A percentile compares a stretch with the other conserved stretches of the same genome.
Evolutionary conservation across 2,113 vertebrate species (phyloP).

Genomic region (Crotalus tigris): DNA sequence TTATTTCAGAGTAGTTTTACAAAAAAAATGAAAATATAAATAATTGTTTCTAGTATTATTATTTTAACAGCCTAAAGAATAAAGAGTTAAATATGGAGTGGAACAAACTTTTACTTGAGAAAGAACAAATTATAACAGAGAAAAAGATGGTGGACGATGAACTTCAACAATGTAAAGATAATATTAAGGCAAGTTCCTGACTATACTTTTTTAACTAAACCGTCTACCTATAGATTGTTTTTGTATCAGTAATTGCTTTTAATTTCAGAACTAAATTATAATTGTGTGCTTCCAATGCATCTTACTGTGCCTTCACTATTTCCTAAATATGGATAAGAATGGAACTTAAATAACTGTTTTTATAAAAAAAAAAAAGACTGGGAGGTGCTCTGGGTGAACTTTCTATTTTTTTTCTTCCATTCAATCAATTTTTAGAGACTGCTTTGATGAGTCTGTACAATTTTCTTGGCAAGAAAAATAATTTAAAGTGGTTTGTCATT

Average conservation of each 20-base stretch:
- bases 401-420: neutral
- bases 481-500: neutral
- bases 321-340: neutral
- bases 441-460: neutral
- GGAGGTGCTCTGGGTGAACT: neutral
- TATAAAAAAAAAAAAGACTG: neutral
- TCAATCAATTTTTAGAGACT: neutral
- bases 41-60: constrained; percentile 21
- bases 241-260: neutral
- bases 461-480: neutral
- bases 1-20: neutral
- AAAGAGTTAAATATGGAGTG: constrained; percentile 66
- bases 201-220: neutral
- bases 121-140: constrained; percentile 69
- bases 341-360: neutral
- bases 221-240: neutral
- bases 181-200: constrained; percentile 68
- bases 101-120: constrained; percentile 75
- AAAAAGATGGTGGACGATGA: constrained; percentile 58
- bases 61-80: constrained; percentile 72
- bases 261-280: neutral
- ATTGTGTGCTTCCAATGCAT: neutral
- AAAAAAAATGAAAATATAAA: neutral
- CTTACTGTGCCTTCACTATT: neutral
- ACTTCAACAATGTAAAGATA: constrained; percentile 69